phyloP scores from a whole-genome alignment of 2,888 invertebrate species.

The Amphimallon solstitiale region DNA sequence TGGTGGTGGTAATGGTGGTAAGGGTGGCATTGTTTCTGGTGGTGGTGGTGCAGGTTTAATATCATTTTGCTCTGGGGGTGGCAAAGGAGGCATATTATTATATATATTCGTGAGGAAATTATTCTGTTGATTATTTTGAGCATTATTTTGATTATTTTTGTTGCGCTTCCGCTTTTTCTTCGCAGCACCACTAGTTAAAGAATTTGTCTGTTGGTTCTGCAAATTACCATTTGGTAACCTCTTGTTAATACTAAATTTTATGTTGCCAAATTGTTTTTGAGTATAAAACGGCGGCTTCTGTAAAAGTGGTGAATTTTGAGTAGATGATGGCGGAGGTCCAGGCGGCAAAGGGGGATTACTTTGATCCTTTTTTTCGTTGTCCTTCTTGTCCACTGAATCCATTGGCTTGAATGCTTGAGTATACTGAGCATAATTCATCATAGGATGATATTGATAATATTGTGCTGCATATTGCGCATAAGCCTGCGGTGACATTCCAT shows the following conservation, averaged over 20 bases:
- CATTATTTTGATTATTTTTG: slow-evolving; percentile 65
- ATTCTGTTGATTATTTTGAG: slow-evolving; percentile 57
- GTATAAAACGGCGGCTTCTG: slow-evolving; percentile 59
- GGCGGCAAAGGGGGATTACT: slow-evolving; percentile 69
- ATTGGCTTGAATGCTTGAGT: slow-evolving; percentile 60
- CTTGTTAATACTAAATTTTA: slow-evolving; percentile 68
- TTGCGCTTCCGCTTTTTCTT: slow-evolving; percentile 84
- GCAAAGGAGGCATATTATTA: slow-evolving; percentile 64
- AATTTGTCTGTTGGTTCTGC: slow-evolving; percentile 61
- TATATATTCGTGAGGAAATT: slow-evolving; percentile 55
- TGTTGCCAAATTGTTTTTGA: slow-evolving; percentile 64
- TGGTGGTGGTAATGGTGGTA: slow-evolving; percentile 66
- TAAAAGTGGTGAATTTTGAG: slow-evolving; percentile 54
- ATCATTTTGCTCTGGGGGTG: slow-evolving; percentile 64
- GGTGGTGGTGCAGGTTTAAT: slow-evolving; percentile 68
- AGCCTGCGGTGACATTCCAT: slow-evolving; percentile 47
- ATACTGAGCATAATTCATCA: slow-evolving; percentile 51
- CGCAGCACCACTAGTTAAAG: slow-evolving; percentile 65
- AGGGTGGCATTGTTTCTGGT: slow-evolving; percentile 66
- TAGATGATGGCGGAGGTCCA: slow-evolving; percentile 66
- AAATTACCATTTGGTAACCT: slow-evolving; percentile 53
- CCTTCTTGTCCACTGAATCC: slow-evolving; percentile 47
- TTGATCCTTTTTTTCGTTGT: slow-evolving; percentile 52
- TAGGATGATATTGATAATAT: slow-evolving; percentile 62
- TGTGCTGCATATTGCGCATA: slow-evolving; percentile 66